Evolutionary conservation across 1,140 invertebrate genomes (phyloP).

Genomic region (Micrasema minimum): DNA sequence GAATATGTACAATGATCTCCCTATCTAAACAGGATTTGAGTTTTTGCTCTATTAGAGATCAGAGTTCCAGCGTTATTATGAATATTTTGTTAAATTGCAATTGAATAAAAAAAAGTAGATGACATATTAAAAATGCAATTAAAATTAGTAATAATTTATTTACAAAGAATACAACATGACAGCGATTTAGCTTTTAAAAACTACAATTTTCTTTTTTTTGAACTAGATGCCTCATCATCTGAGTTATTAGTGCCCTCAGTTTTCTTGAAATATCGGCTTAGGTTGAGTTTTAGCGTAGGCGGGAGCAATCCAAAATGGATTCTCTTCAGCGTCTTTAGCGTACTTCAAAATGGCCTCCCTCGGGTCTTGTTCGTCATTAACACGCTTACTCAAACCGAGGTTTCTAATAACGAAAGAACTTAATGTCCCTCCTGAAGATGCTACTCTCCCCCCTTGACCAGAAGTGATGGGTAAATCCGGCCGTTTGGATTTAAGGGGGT

Average conservation of each 20-base stretch:
- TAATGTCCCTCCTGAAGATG: conserved; percentile 93
- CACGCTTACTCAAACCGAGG: conserved; percentile 91
- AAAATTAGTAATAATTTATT: neutral
- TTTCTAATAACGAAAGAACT: conserved; percentile 98
- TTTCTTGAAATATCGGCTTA: conserved; percentile 76
- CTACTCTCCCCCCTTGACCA: conserved; percentile 92
- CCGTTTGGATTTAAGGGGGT: conserved; percentile 90
- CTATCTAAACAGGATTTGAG: no score
- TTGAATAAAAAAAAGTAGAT: no score
- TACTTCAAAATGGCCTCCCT: conserved; percentile 96
- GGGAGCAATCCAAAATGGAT: conserved; percentile 96
- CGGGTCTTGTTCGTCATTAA: conserved; percentile 96
- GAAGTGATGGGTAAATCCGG: conserved; percentile 98
- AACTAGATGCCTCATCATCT: conserved; percentile 27
- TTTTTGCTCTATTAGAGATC: no score
- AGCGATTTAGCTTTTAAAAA: no score
- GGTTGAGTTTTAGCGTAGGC: conserved; percentile 91
- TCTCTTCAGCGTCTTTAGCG: conserved; percentile 95
- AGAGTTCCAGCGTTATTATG: no score
- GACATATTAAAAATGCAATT: no score
- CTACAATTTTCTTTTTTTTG: conserved; percentile 37
- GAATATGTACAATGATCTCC: no score
- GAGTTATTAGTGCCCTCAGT: conserved; percentile 48
- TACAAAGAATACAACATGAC: neutral
- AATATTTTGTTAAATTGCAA: no score